Percentiles rank a stretch among this genome's conserved stretches.
These are phyloP conservation scores for Pipistrellus nathusii DNA, from an alignment of 2,797 vertebrate species.

Conservation along the genomic window DNA sequence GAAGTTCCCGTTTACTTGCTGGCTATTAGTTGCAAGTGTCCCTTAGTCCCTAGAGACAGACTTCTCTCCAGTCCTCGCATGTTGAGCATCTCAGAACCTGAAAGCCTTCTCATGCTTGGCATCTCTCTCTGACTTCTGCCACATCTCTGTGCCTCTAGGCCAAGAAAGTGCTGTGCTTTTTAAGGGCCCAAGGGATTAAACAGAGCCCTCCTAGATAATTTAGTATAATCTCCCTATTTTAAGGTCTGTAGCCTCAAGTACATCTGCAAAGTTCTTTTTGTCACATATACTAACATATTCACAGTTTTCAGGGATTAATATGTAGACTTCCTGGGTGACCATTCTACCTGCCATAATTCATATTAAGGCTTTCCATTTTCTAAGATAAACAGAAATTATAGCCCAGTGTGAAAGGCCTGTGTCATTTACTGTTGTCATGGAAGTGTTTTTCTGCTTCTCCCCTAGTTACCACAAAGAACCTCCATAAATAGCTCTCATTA, in stretches of 20 bases:
- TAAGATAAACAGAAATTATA: constrained; percentile 1
- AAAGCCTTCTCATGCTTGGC: background rate
- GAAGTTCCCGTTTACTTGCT: background rate
- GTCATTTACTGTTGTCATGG: background rate
- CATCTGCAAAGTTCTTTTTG: background rate
- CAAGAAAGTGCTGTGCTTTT: background rate
- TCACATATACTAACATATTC: background rate
- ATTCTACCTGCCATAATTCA: background rate
- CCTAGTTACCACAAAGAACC: background rate
- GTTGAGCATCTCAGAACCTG: background rate
- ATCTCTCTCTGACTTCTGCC: background rate
- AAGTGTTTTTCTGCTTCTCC: constrained; percentile 6
- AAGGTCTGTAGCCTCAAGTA: background rate
- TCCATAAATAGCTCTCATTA: background rate
- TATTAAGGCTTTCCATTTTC: background rate
- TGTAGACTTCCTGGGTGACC: background rate
- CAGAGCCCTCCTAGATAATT: background rate
- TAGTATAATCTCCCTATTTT: background rate
- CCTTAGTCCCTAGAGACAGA: background rate
- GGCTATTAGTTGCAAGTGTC: background rate
- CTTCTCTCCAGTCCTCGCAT: background rate
- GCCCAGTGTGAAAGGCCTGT: background rate
- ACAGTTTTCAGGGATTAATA: background rate
- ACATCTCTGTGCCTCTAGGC: background rate
- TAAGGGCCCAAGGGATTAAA: background rate